Base-by-base conservation (phyloP, 2,888 invertebrate genomes). In the Lasioglossum calceatum region DNA sequence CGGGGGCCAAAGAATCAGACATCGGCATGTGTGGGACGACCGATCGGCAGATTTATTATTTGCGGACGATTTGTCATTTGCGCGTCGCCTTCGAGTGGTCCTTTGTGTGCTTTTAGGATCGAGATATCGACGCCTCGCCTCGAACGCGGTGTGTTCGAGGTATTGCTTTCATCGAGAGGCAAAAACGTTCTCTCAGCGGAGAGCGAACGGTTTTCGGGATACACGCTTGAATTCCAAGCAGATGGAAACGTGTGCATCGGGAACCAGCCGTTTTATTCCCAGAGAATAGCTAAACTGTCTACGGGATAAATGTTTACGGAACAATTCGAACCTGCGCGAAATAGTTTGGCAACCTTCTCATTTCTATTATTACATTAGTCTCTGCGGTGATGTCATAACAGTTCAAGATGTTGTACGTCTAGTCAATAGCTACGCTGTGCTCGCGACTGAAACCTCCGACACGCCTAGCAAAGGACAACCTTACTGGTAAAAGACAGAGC, bases 51-150 rank as follows among this genome's bases (percentile, higher is more conserved):
- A 92, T 92, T 92, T 92, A 92, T 92, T 92, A 91, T 92, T 92
- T 90, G 92, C 88, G 74, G 76, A 89, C 92, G 92, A 92, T 92
- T 92, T 92, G 90, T 92, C 92, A 92, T 92, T 92, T 90, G 88
- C 90, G 88, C 89, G 83, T 85, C 85, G 81, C 77, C 84, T 84
- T 89, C 89, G 74, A 89, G 85, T 79, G 82, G 82, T 42, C 77
- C 64, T 88, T 85, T 88, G 88, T 90, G 85, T 89, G 77, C 89
- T 70, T 70, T 88, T 81, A 74, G 87, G 87, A 90, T 91, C 85
- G 89, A 87, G 85, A 87, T 90, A 83, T 86, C 87, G 84, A 79
- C n/a, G 79, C 72, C 61, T 44, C 75, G 61, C 54, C 14, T 64
- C 32, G 47, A 47, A 47, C 47, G 16, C 47, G 47, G 47, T 47